Conservation (phyloP, 2,888 invertebrate species). For the Pyrrhia umbra region DNA sequence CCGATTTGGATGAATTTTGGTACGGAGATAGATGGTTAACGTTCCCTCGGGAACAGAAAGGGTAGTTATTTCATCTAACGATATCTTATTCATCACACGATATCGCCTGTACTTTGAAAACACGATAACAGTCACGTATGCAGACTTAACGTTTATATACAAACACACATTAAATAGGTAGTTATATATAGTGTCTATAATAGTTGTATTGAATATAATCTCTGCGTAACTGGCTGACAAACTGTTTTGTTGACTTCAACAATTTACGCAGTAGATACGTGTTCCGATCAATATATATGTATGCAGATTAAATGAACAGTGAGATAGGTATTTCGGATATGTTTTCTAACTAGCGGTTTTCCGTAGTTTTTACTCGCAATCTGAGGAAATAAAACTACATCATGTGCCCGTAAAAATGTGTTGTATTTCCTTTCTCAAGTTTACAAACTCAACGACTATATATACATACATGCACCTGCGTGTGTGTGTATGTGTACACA, state of each 20-base stretch:
- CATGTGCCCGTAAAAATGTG: neutral
- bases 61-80: no score
- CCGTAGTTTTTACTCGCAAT: no score
- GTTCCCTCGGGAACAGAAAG: no score
- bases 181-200: neutral
- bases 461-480: neutral
- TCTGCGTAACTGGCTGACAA: neutral
- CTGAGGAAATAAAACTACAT: no score
- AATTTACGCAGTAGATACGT: conserved; percentile 5
- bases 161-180: neutral
- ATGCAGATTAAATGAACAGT: neutral
- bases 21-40: no score
- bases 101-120: conserved; percentile 4
- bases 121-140: conserved; percentile 44
- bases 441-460: neutral
- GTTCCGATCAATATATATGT: neutral
- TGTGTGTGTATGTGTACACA: neutral
- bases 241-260: conserved; percentile 1
- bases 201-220: conserved; percentile 8
- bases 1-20: no score
- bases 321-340: no score
- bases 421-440: no score
- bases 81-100: no score
- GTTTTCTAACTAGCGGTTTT: neutral
- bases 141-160: neutral